Percentiles rank a stretch among this genome's conserved stretches.
phyloP scores from a whole-genome alignment of 2,888 invertebrate genomes.

The Nymphalis polychloros region DNA sequence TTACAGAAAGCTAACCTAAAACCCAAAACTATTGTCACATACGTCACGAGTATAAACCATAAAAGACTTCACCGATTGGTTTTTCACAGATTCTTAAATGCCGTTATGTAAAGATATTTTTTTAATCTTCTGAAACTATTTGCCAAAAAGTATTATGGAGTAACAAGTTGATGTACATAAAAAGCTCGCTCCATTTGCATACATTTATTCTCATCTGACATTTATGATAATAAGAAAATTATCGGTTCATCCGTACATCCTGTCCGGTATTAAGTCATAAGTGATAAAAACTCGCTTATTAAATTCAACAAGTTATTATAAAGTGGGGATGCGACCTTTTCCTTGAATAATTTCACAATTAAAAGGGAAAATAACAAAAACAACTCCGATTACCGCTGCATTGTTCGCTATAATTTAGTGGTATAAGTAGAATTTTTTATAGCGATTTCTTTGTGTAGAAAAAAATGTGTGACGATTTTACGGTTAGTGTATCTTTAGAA shows the following conservation, averaged over 20 bases:
- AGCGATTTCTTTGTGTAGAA: not conserved
- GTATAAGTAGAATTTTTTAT: not conserved
- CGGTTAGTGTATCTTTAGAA: not conserved
- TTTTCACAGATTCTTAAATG: too few species aligned
- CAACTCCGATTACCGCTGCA: conserved; percentile 5
- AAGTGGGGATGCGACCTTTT: conserved; percentile 30
- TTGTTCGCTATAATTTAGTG: conserved; percentile 27
- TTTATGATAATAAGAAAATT: conserved; percentile 39
- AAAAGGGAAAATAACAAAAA: conserved; percentile 22
- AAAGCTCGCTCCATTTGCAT: not conserved
- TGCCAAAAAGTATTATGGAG: too few species aligned
- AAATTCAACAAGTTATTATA: conserved; percentile 29
- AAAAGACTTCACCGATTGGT: too few species aligned
- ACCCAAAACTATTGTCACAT: too few species aligned
- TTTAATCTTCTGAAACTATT: too few species aligned
- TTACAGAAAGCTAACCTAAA: too few species aligned
- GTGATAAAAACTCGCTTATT: conserved; percentile 28
- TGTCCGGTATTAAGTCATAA: conserved; percentile 25
- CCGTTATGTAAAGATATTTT: too few species aligned
- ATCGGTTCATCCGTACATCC: conserved; percentile 28
- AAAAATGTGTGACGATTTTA: conserved; percentile 1
- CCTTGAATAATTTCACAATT: conserved; percentile 25
- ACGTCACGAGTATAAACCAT: too few species aligned
- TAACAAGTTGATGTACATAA: not conserved
- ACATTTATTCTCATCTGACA: conserved; percentile 29